Base-by-base conservation (phyloP, 2,797 vertebrate genomes). In the Pantherophis alleghaniensis region DNA sequence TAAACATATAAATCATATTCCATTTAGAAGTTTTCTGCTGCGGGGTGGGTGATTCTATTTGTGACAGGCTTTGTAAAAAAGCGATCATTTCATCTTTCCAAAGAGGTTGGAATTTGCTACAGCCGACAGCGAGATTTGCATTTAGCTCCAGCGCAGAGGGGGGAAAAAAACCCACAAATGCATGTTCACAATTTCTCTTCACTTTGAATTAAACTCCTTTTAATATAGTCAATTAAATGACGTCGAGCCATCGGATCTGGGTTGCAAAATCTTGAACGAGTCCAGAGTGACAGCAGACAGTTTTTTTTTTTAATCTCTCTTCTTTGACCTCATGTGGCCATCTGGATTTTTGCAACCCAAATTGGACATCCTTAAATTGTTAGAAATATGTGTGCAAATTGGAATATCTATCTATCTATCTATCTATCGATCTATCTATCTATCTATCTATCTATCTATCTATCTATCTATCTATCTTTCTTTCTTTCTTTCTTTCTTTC, bases 41-140 rank as follows among this genome's bases (percentile, higher is more conserved):
- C 0, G 92, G 90, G 32, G 61, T 60, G 2, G 1, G 18, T 0
- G 0, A 57, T 2, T 69, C 51, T 90, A 66, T 26, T 66, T 83
- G 28, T 18, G 93, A 51, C 74, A 66, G 87, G 66, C 18, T 83
- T 61, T 10, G 61, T 53, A 61, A 53, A 89, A 89, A n/a, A 42
- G 28, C 55, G 22, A 11, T 28, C 57, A 55, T 69, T 37, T 89
- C 24, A 22, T 86, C 37, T n/a, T 89, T 91, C 24, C 6, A 28
- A 69, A 90, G 37, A n/a, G 83, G 51, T 28, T 56, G 59, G 4
- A 47, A 10, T 66, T 47, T 42, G 32, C 13, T 66, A 12, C 10
- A 20, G 13, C 24, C 2, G 47, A 7, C 10, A 13, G 13, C 7
- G 22, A 60, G 55, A 32, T 47, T 66, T 66, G 13, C 13, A n/a